These are phyloP conservation scores for Cyprichromis sp. DNA, from an alignment of 2,113 vertebrate species.

Conservation along the genomic window DNA sequence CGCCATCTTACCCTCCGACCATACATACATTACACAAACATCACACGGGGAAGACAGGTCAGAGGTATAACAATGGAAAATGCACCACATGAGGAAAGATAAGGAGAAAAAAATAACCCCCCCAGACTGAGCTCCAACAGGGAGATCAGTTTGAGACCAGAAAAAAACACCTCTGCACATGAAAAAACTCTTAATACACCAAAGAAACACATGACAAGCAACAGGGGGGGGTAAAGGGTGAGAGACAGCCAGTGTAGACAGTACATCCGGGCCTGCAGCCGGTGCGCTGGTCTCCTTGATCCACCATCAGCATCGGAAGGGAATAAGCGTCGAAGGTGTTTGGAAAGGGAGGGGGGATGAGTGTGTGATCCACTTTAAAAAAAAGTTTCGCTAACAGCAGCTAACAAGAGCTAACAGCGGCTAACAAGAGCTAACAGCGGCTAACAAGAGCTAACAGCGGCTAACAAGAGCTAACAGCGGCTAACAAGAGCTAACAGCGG, in stretches of 20 bases:
- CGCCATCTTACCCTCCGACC: not conserved
- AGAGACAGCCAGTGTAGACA: rapidly evolving
- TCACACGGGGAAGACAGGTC: not conserved
- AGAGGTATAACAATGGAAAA: not conserved
- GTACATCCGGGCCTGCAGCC: rapidly evolving
- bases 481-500: not conserved
- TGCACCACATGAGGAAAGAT: not conserved
- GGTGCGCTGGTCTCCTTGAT: too few species aligned
- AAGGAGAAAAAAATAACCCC: not conserved
- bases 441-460: not conserved
- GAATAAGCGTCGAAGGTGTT: too few species aligned
- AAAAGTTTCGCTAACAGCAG: rapidly evolving
- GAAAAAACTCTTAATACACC: too few species aligned
- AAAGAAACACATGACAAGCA: too few species aligned
- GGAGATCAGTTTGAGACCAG: not conserved
- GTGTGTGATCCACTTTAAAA: not conserved
- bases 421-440: rapidly evolving
- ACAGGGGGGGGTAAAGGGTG: too few species aligned
- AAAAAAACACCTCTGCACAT: too few species aligned
- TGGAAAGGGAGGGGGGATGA: too few species aligned
- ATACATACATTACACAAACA: not conserved
- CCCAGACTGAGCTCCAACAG: not conserved
- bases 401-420: too few species aligned
- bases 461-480: not conserved
- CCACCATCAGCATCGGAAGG: too few species aligned